A percentile compares a stretch with the other conserved stretches of the same genome.
Conservation (phyloP, 2,113 vertebrate genomes). For the Rynchops niger region DNA sequence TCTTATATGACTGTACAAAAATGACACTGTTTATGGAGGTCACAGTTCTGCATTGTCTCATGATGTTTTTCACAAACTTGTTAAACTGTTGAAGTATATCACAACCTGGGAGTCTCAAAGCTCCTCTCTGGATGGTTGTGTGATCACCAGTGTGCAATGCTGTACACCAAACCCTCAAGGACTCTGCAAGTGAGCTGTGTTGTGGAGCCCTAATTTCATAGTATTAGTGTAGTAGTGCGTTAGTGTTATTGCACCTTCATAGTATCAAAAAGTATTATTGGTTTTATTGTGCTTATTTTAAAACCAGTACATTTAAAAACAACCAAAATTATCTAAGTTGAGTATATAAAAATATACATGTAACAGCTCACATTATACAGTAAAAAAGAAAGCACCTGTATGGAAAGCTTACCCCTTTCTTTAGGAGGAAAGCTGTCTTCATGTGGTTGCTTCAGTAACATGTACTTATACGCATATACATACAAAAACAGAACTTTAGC, state of each 20-base stretch:
- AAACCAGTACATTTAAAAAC: conserved; percentile 27
- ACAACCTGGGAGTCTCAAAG: not conserved
- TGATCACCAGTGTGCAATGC: not conserved
- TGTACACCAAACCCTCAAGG: not conserved
- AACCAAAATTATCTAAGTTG: not conserved
- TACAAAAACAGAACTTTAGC: not conserved
- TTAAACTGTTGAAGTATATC: not conserved
- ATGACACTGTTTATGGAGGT: not conserved
- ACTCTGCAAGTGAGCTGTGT: not conserved
- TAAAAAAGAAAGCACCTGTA: conserved; percentile 47
- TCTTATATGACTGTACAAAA: not conserved
- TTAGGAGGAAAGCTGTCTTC: not conserved
- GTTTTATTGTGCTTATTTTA: conserved; percentile 57
- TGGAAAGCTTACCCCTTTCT: not conserved
- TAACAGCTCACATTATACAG: conserved; percentile 51
- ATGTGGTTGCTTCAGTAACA: not conserved
- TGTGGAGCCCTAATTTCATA: not conserved
- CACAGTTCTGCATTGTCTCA: not conserved
- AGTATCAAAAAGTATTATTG: conserved; percentile 36
- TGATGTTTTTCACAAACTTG: not conserved
- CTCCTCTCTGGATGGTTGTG: not conserved
- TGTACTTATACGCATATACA: not conserved
- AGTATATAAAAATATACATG: conserved; percentile 32
- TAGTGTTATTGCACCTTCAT: not conserved
- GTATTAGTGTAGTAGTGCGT: not conserved